phyloP scores from a whole-genome alignment of 1,140 invertebrate species.

The Philotrypesis tridentata region DNA sequence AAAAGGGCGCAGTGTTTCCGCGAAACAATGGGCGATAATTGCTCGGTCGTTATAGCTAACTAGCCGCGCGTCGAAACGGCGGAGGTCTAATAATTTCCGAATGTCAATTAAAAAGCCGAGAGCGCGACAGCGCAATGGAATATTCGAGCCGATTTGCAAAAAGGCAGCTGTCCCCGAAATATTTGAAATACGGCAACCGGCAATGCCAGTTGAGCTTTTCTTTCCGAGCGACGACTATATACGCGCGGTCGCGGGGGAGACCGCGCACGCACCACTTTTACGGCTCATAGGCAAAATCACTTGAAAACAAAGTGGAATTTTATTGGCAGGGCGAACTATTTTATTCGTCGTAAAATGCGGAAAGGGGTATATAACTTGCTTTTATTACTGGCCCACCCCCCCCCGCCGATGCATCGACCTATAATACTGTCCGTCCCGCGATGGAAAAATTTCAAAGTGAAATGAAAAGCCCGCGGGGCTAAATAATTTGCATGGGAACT shows the following conservation, averaged over 20 bases:
- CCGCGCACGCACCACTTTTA: constrained; percentile 1
- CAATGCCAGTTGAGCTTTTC: not conserved
- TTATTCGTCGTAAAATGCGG: constrained; percentile 6
- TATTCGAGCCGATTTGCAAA: too few relatives aligned
- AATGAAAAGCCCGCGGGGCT: not conserved
- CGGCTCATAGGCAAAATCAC: constrained; percentile 22
- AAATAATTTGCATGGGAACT: constrained; percentile 4
- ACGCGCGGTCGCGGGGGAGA: not conserved
- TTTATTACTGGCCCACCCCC: not conserved
- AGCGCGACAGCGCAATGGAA: too few relatives aligned
- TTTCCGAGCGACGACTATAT: constrained; percentile 14
- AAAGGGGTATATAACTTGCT: not conserved
- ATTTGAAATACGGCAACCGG: too few relatives aligned
- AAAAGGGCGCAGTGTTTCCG: too few relatives aligned
- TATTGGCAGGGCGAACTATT: constrained; percentile 19
- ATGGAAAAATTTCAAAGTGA: constrained; percentile 23
- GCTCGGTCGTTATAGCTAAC: too few relatives aligned
- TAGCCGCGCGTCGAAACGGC: too few relatives aligned
- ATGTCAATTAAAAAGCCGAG: not conserved
- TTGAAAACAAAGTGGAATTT: constrained; percentile 38
- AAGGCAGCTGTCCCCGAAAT: too few relatives aligned
- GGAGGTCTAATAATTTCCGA: not conserved
- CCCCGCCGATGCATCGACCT: not conserved
- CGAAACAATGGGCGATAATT: too few relatives aligned
- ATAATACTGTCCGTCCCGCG: too few relatives aligned